Base-by-base conservation (phyloP, 2,888 invertebrate species). In the Panzeria rudis region DNA sequence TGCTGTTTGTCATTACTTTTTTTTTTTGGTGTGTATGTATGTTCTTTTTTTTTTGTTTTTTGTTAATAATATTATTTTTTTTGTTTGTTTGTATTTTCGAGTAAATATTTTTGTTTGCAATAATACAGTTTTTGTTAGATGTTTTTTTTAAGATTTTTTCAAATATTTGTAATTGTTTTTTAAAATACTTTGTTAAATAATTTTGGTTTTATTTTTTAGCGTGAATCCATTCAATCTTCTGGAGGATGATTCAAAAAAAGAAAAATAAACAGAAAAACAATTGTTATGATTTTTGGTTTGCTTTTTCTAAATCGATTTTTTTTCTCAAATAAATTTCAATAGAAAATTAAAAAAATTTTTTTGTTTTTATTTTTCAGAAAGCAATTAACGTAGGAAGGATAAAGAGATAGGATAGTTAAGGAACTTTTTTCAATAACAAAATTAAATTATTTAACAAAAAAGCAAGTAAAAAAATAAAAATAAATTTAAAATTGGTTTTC, bases 211-310 rank as follows among this genome's bases (percentile, higher is more conserved):
- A 66, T 66, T 81, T 35, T 90, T 88, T 89, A 90, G 88, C 90
- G 89, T 90, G 89, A 89, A 92, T 92, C 92, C 92, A 91, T 92
- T 92, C 92, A 92, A 92, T 92, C 92, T 92, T 92, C 92, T 92
- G 92, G 91, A 92, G 91, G 90, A 91, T 91, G 91, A 91, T 91
- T 91, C 86, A n/a, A 87, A 90, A 89, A 92, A 88, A 90, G 90
- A 91, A 90, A 85, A 91, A 90, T 89, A 90, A 87, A 86, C 69
- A 75, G 71, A 86, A 86, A 86, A 86, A 71, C 72, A 87, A 82
- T 86, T 86, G 75, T 86, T 86, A 85, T 86, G 81, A 62, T 78
- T 86, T 85, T 84, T 86, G 50, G 32, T 79, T 52, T 80, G 29
- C 2, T 29, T 64, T 80, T 64, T 56, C 9, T 29, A 52, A 62